A percentile compares a stretch with the other conserved stretches of the same genome.
Evolutionary conservation across 2,797 vertebrate species (phyloP).

Genomic region (Enteromius fasciolatus): DNA sequence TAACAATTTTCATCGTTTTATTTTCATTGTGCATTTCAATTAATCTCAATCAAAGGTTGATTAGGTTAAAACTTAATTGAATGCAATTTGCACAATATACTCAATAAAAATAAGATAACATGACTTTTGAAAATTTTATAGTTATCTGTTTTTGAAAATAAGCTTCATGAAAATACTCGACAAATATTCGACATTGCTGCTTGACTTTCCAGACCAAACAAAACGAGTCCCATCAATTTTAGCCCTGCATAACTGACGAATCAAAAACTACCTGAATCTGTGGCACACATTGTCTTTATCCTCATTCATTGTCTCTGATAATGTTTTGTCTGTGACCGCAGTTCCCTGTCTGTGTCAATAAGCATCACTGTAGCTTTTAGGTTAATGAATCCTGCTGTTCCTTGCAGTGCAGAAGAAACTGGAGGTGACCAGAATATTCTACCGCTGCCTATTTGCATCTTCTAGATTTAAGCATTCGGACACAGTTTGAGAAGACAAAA

Average conservation of each 20-base stretch:
- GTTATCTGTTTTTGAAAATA: no score
- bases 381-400: constrained; percentile 25
- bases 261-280: not conserved
- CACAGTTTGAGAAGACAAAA: not conserved
- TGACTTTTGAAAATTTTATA: no score
- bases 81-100: no score
- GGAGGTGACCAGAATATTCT: not conserved
- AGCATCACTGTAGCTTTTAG: constrained; percentile 28
- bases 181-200: not conserved
- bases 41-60: no score
- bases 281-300: constrained; percentile 18
- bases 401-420: constrained; percentile 10
- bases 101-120: no score
- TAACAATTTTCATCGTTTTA: no score
- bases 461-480: not conserved
- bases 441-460: not conserved
- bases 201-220: not conserved
- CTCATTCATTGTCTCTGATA: not conserved
- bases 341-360: constrained; percentile 17
- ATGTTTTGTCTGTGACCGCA: constrained; percentile 6
- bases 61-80: no score
- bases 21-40: no score
- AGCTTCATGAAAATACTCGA: not conserved
- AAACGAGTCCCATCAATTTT: not conserved
- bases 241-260: not conserved